Evolutionary conservation across 2,113 vertebrate species (phyloP).

Genomic region (Lethenteron reissneri): DNA sequence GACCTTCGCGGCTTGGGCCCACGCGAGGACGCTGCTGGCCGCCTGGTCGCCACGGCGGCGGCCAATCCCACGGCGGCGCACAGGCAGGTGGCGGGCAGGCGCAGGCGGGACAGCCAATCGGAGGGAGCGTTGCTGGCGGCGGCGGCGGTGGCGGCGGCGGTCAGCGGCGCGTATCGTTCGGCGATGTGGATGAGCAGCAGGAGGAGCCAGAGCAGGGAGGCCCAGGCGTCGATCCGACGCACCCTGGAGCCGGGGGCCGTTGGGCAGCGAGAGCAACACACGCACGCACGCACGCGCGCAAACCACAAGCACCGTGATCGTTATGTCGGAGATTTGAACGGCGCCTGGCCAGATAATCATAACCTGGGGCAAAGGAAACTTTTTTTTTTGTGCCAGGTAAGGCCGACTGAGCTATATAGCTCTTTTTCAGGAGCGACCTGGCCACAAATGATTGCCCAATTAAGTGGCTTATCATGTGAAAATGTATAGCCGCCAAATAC

Average conservation of each 20-base stretch:
- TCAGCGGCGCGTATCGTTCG: conserved; percentile 28
- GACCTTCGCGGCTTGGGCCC: conserved; percentile 80
- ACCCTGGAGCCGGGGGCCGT: conserved; percentile 25
- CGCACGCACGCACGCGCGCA: too few relatives aligned
- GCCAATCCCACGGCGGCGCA: conserved; percentile 76
- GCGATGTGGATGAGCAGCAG: conserved; percentile 43
- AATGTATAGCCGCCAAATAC: too few relatives aligned
- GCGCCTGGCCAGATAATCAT: too few relatives aligned
- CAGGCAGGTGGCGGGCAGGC: conserved; percentile 35
- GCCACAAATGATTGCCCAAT: too few relatives aligned
- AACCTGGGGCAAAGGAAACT: too few relatives aligned
- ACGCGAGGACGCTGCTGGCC: conserved; percentile 32
- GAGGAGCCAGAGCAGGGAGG: conserved; percentile 54
- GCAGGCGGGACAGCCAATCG: conserved; percentile 46
- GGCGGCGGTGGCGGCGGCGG: conserved; percentile 30
- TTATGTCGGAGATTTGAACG: too few relatives aligned
- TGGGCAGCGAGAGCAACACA: background rate
- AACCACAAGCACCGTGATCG: too few relatives aligned
- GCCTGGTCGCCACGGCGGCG: conserved; percentile 56
- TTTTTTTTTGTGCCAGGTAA: too few relatives aligned
- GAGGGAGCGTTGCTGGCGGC: conserved; percentile 17
- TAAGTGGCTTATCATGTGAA: too few relatives aligned
- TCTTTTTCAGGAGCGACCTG: too few relatives aligned
- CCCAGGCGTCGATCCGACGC: conserved; percentile 56
- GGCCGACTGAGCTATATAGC: too few relatives aligned